phyloP scores from a whole-genome alignment of 2,797 vertebrate genomes.

The Tinamus major region DNA sequence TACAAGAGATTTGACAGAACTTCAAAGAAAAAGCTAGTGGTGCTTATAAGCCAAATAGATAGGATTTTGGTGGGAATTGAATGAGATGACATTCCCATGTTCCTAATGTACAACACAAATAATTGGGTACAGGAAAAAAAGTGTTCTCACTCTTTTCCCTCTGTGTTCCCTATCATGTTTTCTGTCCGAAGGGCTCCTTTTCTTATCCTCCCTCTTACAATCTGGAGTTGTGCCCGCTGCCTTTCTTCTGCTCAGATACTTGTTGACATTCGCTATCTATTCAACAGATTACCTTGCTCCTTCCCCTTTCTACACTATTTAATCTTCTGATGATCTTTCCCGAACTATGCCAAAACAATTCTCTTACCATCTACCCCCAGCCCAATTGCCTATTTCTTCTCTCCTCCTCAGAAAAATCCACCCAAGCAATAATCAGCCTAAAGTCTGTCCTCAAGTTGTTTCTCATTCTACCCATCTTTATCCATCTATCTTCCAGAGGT shows the following conservation, averaged over 20 bases:
- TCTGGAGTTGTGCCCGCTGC: background rate
- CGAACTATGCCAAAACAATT: background rate
- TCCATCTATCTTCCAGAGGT: background rate
- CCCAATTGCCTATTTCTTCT: background rate
- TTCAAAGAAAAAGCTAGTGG: background rate
- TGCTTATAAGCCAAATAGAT: background rate
- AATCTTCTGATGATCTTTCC: background rate
- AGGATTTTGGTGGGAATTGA: background rate
- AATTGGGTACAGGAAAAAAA: background rate
- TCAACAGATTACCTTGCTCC: background rate
- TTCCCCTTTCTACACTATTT: background rate
- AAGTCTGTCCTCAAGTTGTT: background rate
- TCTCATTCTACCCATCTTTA: background rate
- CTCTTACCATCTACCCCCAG: too few species aligned
- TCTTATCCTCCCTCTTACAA: background rate
- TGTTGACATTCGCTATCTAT: background rate
- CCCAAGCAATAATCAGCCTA: background rate
- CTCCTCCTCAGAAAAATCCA: background rate
- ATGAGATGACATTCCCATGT: background rate
- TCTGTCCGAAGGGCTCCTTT: background rate
- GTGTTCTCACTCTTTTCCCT: background rate
- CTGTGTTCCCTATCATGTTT: background rate
- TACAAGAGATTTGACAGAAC: background rate
- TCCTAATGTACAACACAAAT: background rate
- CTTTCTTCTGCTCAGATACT: background rate